Conservation (phyloP, 2,888 invertebrate genomes). For the Plagiodera versicolora region DNA sequence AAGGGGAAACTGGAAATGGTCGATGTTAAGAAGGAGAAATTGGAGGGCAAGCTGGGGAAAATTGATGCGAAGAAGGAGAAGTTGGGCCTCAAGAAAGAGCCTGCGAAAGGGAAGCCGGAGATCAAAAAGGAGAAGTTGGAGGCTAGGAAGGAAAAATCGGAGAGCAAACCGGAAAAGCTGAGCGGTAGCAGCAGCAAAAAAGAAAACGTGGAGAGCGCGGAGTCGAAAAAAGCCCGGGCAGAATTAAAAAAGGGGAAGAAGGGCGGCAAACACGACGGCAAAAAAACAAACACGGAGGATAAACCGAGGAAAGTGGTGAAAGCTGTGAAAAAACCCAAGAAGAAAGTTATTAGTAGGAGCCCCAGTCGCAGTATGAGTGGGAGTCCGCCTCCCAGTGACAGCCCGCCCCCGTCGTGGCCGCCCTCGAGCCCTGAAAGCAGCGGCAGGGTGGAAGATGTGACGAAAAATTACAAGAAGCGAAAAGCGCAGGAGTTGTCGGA, state of each 20-base stretch:
- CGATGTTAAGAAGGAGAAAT: constrained; percentile 24
- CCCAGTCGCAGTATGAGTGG: constrained; percentile 23
- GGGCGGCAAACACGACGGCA: constrained; percentile 30
- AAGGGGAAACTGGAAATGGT: constrained; percentile 19
- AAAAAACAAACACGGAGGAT: constrained; percentile 38
- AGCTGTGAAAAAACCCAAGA: constrained; percentile 38
- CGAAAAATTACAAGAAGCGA: constrained; percentile 33
- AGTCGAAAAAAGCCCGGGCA: constrained; percentile 13
- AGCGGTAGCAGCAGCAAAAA: constrained; percentile 24
- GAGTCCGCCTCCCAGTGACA: constrained; percentile 44
- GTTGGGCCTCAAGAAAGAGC: constrained; percentile 36
- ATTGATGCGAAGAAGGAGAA: constrained; percentile 33
- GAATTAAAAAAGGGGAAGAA: constrained; percentile 20
- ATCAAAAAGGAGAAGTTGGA: constrained; percentile 8
- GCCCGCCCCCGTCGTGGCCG: constrained; percentile 49
- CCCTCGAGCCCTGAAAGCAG: constrained; percentile 49
- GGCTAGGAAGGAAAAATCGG: constrained; percentile 16
- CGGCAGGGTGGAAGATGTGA: constrained; percentile 37
- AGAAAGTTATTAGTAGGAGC: constrained; percentile 40
- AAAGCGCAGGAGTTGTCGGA: constrained; percentile 31
- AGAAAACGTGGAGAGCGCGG: constrained; percentile 19
- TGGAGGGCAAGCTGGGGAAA: constrained; percentile 25
- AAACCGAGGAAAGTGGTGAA: constrained; percentile 28
- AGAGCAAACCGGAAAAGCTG: constrained; percentile 15
- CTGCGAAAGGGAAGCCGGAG: not conserved